Base-by-base conservation (phyloP, 2,797 vertebrate genomes). In the Pristis pectinata region DNA sequence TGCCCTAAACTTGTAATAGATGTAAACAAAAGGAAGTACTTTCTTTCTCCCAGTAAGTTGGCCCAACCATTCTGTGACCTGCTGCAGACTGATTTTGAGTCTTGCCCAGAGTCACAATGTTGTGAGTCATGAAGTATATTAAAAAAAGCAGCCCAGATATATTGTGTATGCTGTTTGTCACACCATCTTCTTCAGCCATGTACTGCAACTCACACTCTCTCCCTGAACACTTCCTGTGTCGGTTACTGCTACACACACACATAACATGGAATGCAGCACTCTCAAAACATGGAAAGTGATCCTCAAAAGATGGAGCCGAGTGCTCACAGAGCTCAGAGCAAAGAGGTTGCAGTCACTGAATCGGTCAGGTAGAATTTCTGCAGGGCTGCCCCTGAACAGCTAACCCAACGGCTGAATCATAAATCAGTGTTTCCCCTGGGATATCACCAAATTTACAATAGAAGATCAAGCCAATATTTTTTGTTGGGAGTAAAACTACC, bases 111-210 rank as follows among this genome's bases (percentile, higher is more conserved):
- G 37, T 67, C 59, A 67, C n/a, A 61, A 91, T 91, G 87, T 67
- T 41, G 19, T 91, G 87, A 91, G 59, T 91, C 59, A 91, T 91
- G 22, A 41, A 37, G 64, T 91, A 91, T 41, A 41, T 91, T 67
- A 37, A 24, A 91, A 59, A 89, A 91, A 91, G 37, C 59, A 37
- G 64, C n/a, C 64, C 30, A 67, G n/a, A 67, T 91, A 64, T 24
- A 67, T 41, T 91, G 87, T 91, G 87, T 24, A 37, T 61, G 61
- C 87, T 91, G 87, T 91, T 61, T 91, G 87, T 91, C 87, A 91
- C 87, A 91, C n/a, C 59, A 91, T 67, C 56, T 91, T 41, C 87
- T 67, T 91, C n/a, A 91, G n/a, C 87, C 87, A 64, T 67, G 87
- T 91, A 87, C 87, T 91, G 0, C 37, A 41, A n/a, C 61, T 67